These are phyloP conservation scores for Caenorhabditis sp. DNA, from an alignment of 2,888 invertebrate species.

Conservation along the genomic window DNA sequence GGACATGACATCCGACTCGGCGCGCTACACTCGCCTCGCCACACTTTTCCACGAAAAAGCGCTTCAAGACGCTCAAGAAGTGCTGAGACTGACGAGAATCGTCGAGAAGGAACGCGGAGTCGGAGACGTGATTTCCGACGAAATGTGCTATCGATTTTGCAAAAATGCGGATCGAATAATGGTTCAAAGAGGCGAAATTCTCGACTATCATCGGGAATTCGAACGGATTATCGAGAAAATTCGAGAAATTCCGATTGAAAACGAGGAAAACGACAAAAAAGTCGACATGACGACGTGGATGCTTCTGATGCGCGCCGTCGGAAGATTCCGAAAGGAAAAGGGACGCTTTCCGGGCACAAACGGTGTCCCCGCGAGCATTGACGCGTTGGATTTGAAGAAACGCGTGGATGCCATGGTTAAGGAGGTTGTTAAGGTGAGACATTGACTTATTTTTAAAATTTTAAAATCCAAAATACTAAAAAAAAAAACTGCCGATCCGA, in stretches of 20 bases:
- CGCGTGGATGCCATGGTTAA: constrained; percentile 66
- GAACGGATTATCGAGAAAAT: constrained; percentile 11
- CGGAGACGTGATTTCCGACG: constrained; percentile 56
- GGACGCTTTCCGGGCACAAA: constrained; percentile 85
- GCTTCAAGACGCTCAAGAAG: constrained; percentile 70
- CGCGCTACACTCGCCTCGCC: constrained; percentile 68
- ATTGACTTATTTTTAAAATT: no score
- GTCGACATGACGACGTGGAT: constrained; percentile 86
- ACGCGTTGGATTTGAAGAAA: constrained; percentile 71
- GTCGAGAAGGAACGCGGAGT: constrained; percentile 59
- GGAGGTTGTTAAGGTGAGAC: constrained; percentile 56
- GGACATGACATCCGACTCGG: constrained; percentile 81
- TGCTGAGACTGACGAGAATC: constrained; percentile 62
- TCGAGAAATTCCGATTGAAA: constrained; percentile 5
- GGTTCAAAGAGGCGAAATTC: constrained; percentile 88
- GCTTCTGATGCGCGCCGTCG: constrained; percentile 92
- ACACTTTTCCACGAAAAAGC: constrained; percentile 72
- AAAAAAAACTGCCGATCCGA: no score
- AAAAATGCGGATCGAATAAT: constrained; percentile 91
- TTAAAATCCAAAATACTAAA: no score
- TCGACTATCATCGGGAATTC: constrained; percentile 88
- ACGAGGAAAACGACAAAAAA: constrained; percentile 6
- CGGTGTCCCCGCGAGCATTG: constrained; percentile 75
- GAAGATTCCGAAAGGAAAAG: constrained; percentile 92
- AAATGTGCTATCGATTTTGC: constrained; percentile 74